Percentiles rank a stretch among this genome's conserved stretches.
phyloP scores from a whole-genome alignment of 2,888 invertebrate genomes.

The Lithosia quadra region DNA sequence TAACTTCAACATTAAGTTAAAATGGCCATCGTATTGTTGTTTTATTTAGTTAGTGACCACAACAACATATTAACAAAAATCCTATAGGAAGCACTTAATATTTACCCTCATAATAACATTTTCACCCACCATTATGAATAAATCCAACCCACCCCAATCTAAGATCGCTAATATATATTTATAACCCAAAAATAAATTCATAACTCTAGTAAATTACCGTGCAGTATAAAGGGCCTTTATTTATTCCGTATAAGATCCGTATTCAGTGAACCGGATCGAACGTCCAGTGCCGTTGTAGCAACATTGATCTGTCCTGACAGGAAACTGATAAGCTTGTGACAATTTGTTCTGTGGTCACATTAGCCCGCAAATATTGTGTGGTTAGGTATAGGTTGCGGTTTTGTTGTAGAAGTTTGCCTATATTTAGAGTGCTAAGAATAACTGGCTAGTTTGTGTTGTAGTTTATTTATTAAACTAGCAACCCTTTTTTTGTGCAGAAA shows the following conservation, averaged over 20 bases:
- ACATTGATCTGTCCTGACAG: constrained; percentile 44
- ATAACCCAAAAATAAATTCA: neutral
- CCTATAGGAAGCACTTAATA: neutral
- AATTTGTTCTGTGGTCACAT: constrained; percentile 54
- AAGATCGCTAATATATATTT: neutral
- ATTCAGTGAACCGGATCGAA: constrained; percentile 30
- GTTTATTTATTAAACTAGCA: too few relatives aligned
- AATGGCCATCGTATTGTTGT: too few relatives aligned
- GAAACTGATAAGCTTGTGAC: constrained; percentile 43
- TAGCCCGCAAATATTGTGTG: constrained; percentile 33
- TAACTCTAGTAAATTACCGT: constrained; percentile 1
- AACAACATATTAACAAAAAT: neutral
- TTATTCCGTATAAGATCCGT: constrained; percentile 19
- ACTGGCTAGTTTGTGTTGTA: neutral
- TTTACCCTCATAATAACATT: neutral
- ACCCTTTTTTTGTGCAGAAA: too few relatives aligned
- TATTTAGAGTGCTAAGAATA: neutral
- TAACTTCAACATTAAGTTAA: too few relatives aligned
- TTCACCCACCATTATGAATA: neutral
- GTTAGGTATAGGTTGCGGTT: constrained; percentile 26
- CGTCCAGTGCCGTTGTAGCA: constrained; percentile 22
- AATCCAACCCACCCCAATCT: neutral
- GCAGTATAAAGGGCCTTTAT: constrained; percentile 2
- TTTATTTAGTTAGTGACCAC: too few relatives aligned
- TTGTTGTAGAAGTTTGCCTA: neutral